Percentiles rank a stretch among this genome's conserved stretches.
Evolutionary conservation across 2,113 vertebrate species (phyloP).

Genomic region (Gambusia affinis): DNA sequence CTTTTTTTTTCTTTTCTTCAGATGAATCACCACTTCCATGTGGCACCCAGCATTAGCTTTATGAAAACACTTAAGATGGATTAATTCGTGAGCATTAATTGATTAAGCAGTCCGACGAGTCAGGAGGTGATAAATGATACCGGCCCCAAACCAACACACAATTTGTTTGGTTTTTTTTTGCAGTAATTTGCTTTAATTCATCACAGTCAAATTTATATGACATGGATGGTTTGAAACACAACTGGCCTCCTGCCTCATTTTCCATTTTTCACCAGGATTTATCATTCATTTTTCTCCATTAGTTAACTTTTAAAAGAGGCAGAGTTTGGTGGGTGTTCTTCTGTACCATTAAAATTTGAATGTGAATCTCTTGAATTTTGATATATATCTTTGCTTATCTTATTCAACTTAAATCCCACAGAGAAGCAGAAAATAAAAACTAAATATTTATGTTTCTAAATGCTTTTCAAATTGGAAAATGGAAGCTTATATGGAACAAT

Average conservation of each 20-base stretch:
- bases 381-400: neutral
- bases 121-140: slow-evolving; percentile 76
- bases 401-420: no score
- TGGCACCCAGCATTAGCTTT: slow-evolving; percentile 56
- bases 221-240: slow-evolving; percentile 69
- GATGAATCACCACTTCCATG: slow-evolving; percentile 60
- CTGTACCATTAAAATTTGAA: neutral
- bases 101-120: slow-evolving; percentile 73
- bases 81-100: slow-evolving; percentile 72
- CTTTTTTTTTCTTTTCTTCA: slow-evolving; percentile 12
- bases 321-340: slow-evolving; percentile 23
- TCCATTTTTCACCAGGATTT: slow-evolving; percentile 69
- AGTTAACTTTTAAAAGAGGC: slow-evolving; percentile 52
- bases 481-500: no score
- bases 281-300: slow-evolving; percentile 71
- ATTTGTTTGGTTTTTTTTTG: slow-evolving; percentile 54
- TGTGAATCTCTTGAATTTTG: neutral
- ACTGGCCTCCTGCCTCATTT: slow-evolving; percentile 1
- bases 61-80: slow-evolving; percentile 67
- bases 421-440: no score
- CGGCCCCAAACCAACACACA: slow-evolving; percentile 64
- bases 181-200: slow-evolving; percentile 72
- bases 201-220: slow-evolving; percentile 75
- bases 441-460: no score
- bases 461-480: no score